Base-by-base conservation (phyloP, 2,113 vertebrate species). In the Coregonus clupeaformis region DNA sequence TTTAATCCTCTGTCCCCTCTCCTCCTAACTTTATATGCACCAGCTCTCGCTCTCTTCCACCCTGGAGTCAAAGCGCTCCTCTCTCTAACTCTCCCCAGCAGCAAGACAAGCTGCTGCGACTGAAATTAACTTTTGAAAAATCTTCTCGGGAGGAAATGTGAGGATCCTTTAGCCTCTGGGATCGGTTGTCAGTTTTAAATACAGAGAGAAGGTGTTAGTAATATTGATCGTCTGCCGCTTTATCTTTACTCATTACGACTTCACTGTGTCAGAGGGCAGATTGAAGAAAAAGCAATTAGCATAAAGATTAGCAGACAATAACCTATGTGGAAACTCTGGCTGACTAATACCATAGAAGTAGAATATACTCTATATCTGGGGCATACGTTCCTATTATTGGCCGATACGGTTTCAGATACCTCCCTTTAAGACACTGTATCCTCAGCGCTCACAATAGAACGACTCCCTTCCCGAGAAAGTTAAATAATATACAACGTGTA, bases 271-370 rank as follows among this genome's bases (percentile, higher is more conserved):
- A 67, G 74, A 82, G 79, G 72, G 32, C 6, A 3, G 65, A 57
- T 16, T 62, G 65, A 76, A 82, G 68, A 78, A 88, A 88, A 81
- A 74, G 67, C 60, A 79, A 81, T 88, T 82, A 77, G 77, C 81
- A 81, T 88, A 71, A 80, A 77, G 69, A 79, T 81, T 77, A 80
- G 77, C 83, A 62, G 20, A 3, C 27, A 77, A 72, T 65, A 69
- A 60, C 24, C 42, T 80, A 47, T 78, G 27, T n/a, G 49, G 60
- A 73, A 77, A 30, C 57, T 57, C 42, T 72, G 68, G 76, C 65
- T 75, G 68, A 77, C 65, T 76, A 78, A 82, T 82, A 78, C 73
- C 68, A 4, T 62, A 68, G 47, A 72, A 77, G 57, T 5, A 24
- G 29, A 55, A 73, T 18, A 52, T 1, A 52, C 12, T 22, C 22